These are phyloP conservation scores for Meiosimyza decipiens DNA, from an alignment of 2,888 invertebrate genomes.

Conservation along the genomic window DNA sequence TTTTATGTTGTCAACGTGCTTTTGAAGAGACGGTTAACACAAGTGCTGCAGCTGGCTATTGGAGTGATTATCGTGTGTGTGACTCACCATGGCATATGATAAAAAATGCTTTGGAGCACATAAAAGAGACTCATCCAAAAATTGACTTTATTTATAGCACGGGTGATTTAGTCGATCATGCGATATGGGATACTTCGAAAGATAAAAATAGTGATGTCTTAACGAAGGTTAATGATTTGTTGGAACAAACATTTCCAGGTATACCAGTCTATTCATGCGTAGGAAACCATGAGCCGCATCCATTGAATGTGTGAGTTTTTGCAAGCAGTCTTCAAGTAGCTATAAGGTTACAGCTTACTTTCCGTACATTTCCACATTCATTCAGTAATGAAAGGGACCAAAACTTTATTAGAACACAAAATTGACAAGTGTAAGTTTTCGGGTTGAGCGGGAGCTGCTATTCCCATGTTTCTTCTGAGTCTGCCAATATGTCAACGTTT, in stretches of 20 bases:
- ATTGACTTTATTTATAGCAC: conserved; percentile 82
- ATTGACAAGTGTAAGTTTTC: too few relatives aligned
- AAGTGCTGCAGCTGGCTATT: conserved; percentile 74
- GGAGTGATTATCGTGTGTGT: conserved; percentile 84
- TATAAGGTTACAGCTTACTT: too few relatives aligned
- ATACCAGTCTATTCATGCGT: conserved; percentile 75
- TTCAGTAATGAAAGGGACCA: too few relatives aligned
- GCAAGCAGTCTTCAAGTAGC: background rate
- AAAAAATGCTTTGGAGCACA: conserved; percentile 74
- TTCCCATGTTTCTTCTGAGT: too few relatives aligned
- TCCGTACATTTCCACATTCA: too few relatives aligned
- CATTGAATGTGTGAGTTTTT: conserved; percentile 80
- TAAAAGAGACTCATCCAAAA: conserved; percentile 71
- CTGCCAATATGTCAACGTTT: too few relatives aligned
- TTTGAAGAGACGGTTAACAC: conserved; percentile 37
- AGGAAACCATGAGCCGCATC: conserved; percentile 89
- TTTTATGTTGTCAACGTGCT: conserved; percentile 77
- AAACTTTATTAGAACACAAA: too few relatives aligned
- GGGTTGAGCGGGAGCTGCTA: too few relatives aligned
- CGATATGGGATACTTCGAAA: conserved; percentile 84
- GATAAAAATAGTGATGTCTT: conserved; percentile 74
- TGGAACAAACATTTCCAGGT: conserved; percentile 71
- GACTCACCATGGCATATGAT: conserved; percentile 80
- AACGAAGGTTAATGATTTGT: conserved; percentile 68
- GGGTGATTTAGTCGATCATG: conserved; percentile 88